Base-by-base conservation (phyloP, 92 coral and sea anemone genomes). In the Parazoanthus swiftii region DNA sequence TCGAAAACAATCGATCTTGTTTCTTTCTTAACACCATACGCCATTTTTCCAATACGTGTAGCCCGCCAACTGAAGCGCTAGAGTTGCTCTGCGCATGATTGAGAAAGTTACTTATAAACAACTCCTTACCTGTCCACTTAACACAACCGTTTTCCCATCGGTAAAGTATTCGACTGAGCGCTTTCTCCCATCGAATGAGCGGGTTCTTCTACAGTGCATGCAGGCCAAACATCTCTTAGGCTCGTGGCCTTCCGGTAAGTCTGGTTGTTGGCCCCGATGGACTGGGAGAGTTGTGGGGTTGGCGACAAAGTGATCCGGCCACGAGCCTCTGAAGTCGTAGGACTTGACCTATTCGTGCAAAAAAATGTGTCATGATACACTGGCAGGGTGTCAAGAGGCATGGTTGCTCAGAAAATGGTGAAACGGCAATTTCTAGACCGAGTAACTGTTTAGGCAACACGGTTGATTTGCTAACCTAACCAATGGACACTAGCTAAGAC, bases 281-380 rank as follows among this genome's bases (percentile, higher is more conserved):
- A 74, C 85, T 1, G 85, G 85, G 46, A 88, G 89, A 14, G 86
- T 78, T 71, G 92, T 88, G n/a, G 99, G 95, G 59, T 91, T 88
- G 13, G 95, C 86, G 36, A 89, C 92, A 82, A 97, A 97, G 89
- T 97, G 93, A 33, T 91, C 99, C 4, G 99, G 94, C 99, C 99
- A 97, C 1, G 99, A 97, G 35, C 99, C 99, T 89, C 93, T 93
- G 90, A 91, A 97, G 77, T 90, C 89, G 79, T 90, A 92, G 5
- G 89, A 81, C 38, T 93, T 96, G 6, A 95, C 95, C 99, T 96
- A 87, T 68, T 18, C 35, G 65, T 2, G 72, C 65, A n/a, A 29
- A 29, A 66, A 78, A 79, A 83, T 18, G 20, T 65, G 35, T 21
- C 39, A 23, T 56, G 18, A 71, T 58, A 56, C 82, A 48, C 81